Evolutionary conservation across 2,888 invertebrate genomes (phyloP).

Genomic region (Chalcis sispes): DNA sequence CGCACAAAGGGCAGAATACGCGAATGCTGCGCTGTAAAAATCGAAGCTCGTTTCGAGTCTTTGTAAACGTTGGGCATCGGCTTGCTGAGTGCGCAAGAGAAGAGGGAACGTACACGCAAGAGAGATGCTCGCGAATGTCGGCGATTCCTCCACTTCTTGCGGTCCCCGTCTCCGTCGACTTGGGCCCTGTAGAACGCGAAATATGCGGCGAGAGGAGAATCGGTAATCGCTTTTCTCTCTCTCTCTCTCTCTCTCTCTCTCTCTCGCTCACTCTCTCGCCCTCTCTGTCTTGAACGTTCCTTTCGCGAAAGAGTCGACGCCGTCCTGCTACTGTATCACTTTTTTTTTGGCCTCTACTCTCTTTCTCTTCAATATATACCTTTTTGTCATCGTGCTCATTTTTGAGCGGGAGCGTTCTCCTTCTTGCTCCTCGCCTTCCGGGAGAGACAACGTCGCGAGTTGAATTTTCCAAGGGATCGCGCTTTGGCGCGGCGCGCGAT

Average conservation of each 20-base stretch:
- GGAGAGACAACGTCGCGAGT: not conserved
- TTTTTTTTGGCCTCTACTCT: too few relatives aligned
- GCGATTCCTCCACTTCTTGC: constrained; percentile 12
- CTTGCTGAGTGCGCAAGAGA: too few relatives aligned
- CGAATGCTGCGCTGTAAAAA: too few relatives aligned
- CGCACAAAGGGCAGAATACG: too few relatives aligned
- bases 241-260: constrained; percentile 11
- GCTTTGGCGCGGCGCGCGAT: constrained; percentile 27
- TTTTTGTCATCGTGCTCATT: constrained; percentile 37
- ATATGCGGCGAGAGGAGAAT: constrained; percentile 54
- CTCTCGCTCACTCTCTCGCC: constrained; percentile 8
- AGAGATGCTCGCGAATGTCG: constrained; percentile 25
- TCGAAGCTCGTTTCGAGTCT: too few relatives aligned
- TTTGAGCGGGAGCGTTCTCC: too few relatives aligned
- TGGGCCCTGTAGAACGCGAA: constrained; percentile 52
- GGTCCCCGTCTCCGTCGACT: constrained; percentile 4
- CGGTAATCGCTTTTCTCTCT: constrained; percentile 42
- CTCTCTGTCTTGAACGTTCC: constrained; percentile 23
- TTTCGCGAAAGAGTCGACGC: constrained; percentile 21
- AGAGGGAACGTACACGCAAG: too few relatives aligned
- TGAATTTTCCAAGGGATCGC: constrained; percentile 36
- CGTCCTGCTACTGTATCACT: constrained; percentile 50
- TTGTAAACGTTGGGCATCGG: too few relatives aligned
- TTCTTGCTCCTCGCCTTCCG: constrained; percentile 25
- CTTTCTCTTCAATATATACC: not conserved